Conservation (phyloP, 92 coral and sea anemone species). For the Umimayanthus kanabou region DNA sequence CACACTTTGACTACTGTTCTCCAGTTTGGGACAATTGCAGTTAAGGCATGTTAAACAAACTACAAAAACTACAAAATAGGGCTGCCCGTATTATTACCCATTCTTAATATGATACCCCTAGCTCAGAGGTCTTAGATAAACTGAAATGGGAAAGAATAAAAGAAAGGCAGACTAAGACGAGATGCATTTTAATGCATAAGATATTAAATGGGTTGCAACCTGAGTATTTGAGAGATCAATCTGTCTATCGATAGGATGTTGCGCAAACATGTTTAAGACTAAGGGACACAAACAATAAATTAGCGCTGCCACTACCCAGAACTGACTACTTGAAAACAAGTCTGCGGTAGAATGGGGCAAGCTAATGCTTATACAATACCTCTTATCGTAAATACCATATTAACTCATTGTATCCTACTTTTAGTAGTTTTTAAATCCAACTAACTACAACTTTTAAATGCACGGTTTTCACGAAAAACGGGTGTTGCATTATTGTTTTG, state of each 20-base stretch:
- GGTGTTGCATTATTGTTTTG: too few relatives aligned
- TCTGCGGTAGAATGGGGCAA: too few relatives aligned
- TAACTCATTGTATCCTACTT: too few relatives aligned
- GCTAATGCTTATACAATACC: too few relatives aligned
- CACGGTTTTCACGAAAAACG: too few relatives aligned
- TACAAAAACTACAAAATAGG: conserved; percentile 44
- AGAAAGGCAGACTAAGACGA: background rate
- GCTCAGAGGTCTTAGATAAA: background rate
- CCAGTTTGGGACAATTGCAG: conserved; percentile 40
- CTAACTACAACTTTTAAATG: too few relatives aligned
- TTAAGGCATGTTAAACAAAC: conserved; percentile 2
- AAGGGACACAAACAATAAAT: background rate
- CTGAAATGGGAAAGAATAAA: conserved; percentile 31
- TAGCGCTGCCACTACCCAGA: conserved; percentile 13
- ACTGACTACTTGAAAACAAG: background rate
- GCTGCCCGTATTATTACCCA: conserved; percentile 31
- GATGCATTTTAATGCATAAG: background rate
- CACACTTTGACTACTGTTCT: conserved; percentile 44
- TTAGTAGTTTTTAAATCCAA: too few relatives aligned
- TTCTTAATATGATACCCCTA: background rate
- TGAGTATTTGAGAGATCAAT: conserved; percentile 12
- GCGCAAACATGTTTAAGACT: background rate
- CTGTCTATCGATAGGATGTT: background rate
- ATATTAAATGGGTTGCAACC: conserved; percentile 42
- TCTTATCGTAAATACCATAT: too few relatives aligned